These are phyloP conservation scores for Pyrgus malvae DNA, from an alignment of 2,888 invertebrate species.

Conservation along the genomic window DNA sequence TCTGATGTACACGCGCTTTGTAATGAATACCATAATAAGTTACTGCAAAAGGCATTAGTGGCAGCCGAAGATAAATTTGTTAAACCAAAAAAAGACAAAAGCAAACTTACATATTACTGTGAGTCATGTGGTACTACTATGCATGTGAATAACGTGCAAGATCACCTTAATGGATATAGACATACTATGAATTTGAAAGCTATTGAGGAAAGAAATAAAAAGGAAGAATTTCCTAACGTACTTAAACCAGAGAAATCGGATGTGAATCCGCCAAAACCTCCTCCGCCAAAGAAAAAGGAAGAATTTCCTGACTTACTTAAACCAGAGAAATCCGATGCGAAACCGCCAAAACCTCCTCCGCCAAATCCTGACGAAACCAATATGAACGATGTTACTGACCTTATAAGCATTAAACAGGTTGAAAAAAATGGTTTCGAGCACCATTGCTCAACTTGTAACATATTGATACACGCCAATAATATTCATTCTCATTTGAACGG, in stretches of 20 bases:
- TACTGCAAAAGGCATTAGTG: constrained; percentile 4
- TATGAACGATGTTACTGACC: no score
- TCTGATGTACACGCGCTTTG: constrained; percentile 25
- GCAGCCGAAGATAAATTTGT: background rate
- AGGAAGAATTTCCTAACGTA: background rate
- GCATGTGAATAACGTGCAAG: background rate
- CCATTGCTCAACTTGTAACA: constrained; percentile 1
- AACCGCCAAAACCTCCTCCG: no score
- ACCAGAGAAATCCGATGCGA: no score
- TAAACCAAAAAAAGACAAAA: background rate
- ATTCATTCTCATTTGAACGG: constrained; percentile 8
- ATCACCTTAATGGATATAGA: background rate
- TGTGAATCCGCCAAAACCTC: no score
- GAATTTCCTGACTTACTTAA: no score
- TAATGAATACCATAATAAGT: constrained; percentile 6
- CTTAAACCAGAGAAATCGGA: no score
- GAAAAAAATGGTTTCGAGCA: background rate
- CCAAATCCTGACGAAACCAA: no score
- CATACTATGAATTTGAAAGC: background rate
- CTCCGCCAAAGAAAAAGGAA: no score
- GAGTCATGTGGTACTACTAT: background rate
- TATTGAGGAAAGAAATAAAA: background rate
- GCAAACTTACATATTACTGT: background rate
- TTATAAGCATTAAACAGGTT: no score
- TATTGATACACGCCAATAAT: background rate